phyloP scores from a whole-genome alignment of 2,888 invertebrate genomes.

The Cerastis leucographa region DNA sequence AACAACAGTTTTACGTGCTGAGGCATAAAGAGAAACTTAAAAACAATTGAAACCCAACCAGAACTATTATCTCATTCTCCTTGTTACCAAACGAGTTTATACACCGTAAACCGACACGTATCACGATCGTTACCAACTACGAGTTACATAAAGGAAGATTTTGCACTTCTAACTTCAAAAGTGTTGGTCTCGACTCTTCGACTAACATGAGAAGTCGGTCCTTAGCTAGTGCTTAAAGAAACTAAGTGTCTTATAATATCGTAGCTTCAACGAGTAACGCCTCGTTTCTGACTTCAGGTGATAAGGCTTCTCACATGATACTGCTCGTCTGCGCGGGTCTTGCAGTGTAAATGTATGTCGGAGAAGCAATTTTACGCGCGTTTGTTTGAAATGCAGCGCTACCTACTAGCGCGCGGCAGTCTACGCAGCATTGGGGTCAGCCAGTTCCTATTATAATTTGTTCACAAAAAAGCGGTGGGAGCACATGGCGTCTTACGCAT shows the following conservation, averaged over 20 bases:
- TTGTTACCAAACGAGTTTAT: conserved; percentile 47
- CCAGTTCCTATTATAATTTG: too few relatives aligned
- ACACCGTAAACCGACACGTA: conserved; percentile 24
- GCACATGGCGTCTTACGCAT: too few relatives aligned
- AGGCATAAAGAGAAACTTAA: neutral
- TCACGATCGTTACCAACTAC: conserved; percentile 42
- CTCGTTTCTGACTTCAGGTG: too few relatives aligned
- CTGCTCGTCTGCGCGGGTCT: too few relatives aligned
- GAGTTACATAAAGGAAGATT: conserved; percentile 43
- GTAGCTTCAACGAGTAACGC: conserved; percentile 1
- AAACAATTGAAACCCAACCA: conserved; percentile 18
- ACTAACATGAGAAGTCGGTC: conserved; percentile 33
- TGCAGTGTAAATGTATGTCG: too few relatives aligned
- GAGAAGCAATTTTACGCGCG: too few relatives aligned
- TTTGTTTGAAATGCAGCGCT: too few relatives aligned
- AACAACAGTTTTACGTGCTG: neutral
- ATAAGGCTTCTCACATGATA: too few relatives aligned
- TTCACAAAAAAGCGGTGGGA: too few relatives aligned
- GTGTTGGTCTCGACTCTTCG: conserved; percentile 19
- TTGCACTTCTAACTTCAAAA: conserved; percentile 49
- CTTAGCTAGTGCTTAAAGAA: conserved; percentile 34
- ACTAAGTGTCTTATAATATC: conserved; percentile 40
- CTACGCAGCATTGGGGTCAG: too few relatives aligned
- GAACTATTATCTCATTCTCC: conserved; percentile 12
- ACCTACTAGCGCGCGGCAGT: too few relatives aligned